Conservation (phyloP, 2,888 invertebrate genomes). For the Acronicta aceris region DNA sequence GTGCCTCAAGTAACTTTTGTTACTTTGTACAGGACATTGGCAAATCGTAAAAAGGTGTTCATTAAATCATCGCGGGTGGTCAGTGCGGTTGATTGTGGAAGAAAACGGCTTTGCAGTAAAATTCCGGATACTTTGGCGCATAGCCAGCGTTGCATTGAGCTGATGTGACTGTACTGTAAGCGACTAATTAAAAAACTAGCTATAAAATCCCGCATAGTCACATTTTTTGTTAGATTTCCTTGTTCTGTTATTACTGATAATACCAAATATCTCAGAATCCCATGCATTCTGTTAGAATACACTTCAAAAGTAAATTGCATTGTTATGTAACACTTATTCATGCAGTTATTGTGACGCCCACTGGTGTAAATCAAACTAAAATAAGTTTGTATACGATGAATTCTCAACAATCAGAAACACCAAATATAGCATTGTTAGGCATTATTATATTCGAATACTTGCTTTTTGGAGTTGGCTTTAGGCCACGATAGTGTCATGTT, state of each 20-base stretch:
- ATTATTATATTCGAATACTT: constrained; percentile 13
- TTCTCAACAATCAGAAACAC: constrained; percentile 15
- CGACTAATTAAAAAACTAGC: constrained; percentile 33
- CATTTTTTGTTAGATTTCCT: constrained; percentile 6
- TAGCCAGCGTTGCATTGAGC: constrained; percentile 47
- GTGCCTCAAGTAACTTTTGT: constrained; percentile 19
- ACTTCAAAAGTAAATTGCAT: constrained; percentile 22
- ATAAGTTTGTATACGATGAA: constrained; percentile 18
- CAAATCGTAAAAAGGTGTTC: constrained; percentile 43
- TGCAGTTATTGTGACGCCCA: constrained; percentile 14
- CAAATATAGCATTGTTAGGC: constrained; percentile 23
- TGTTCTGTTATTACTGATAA: constrained; percentile 10
- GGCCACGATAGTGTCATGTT: constrained; percentile 10
- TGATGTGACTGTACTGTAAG: constrained; percentile 20
- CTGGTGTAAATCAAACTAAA: constrained; percentile 32
- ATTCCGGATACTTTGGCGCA: constrained; percentile 54
- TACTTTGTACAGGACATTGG: constrained; percentile 31
- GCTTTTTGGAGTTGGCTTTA: constrained; percentile 13
- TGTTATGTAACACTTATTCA: constrained; percentile 30
- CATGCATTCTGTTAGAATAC: constrained; percentile 15
- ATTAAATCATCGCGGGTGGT: constrained; percentile 51
- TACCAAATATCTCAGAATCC: constrained; percentile 7
- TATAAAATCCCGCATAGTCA: constrained; percentile 9
- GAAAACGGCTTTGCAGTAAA: constrained; percentile 63
- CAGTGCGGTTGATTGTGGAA: constrained; percentile 47